phyloP scores from a whole-genome alignment of 2,113 vertebrate species.

The Semicossyphus pulcher region DNA sequence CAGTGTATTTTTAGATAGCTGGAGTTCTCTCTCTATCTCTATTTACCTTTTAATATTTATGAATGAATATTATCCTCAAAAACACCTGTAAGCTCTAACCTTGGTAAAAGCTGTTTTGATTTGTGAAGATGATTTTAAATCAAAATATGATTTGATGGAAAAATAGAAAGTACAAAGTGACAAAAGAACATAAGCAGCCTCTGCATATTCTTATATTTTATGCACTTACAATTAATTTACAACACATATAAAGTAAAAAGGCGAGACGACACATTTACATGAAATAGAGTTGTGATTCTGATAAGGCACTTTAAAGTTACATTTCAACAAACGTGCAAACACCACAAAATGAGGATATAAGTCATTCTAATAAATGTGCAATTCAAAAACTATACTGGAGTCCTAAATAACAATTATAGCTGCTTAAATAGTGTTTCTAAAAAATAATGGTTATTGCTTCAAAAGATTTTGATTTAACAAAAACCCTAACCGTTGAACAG shows the following conservation, averaged over 20 bases:
- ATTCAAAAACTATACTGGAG: background rate
- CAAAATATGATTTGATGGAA: too few relatives aligned
- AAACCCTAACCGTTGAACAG: background rate
- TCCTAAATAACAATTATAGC: background rate
- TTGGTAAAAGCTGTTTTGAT: too few relatives aligned
- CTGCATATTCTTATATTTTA: background rate
- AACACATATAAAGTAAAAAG: background rate
- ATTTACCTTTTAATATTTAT: too few relatives aligned
- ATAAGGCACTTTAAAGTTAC: conserved; percentile 44
- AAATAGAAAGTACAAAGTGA: too few relatives aligned
- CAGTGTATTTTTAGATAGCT: too few relatives aligned
- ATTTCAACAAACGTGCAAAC: conserved; percentile 17
- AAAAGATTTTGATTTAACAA: conserved; percentile 6
- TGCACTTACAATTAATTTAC: background rate
- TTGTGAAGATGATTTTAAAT: too few relatives aligned
- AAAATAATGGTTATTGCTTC: background rate
- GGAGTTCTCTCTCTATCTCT: too few relatives aligned
- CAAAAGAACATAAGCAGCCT: too few relatives aligned
- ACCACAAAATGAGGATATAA: background rate
- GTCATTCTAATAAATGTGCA: conserved; percentile 9
- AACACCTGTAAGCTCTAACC: too few relatives aligned
- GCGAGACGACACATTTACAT: background rate
- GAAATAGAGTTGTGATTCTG: conserved; percentile 15
- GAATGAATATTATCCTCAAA: too few relatives aligned
- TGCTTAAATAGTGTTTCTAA: background rate